Conservation (phyloP, 92 coral and sea anemone species). For the Micromussa lordhowensis region DNA sequence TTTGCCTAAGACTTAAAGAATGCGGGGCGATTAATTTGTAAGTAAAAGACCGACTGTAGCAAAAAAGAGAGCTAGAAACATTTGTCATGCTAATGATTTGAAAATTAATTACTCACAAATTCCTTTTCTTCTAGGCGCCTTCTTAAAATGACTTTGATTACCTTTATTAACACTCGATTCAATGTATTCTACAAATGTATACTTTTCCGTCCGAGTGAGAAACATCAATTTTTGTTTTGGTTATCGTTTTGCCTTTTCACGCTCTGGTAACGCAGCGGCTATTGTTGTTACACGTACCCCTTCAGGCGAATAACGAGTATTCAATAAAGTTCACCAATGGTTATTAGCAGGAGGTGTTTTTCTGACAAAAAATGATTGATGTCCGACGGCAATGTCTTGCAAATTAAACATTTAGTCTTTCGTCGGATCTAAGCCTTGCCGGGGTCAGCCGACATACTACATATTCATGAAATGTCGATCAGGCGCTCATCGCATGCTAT, state of each 20-base stretch:
- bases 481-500: not conserved
- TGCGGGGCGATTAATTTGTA: not conserved
- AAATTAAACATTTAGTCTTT: slow-evolving; percentile 10
- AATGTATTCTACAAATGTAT: not conserved
- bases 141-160: slow-evolving; percentile 35
- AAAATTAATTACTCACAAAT: slow-evolving; percentile 28
- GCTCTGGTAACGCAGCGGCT: not conserved
- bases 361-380: slow-evolving; percentile 16
- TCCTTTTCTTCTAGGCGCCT: slow-evolving; percentile 19
- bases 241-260: not conserved
- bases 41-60: slow-evolving; percentile 2
- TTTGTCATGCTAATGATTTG: slow-evolving; percentile 33
- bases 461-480: slow-evolving; percentile 24
- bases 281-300: not conserved
- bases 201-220: slow-evolving; percentile 3
- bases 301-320: slow-evolving; percentile 17
- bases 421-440: slow-evolving; percentile 12
- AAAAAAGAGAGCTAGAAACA: slow-evolving; percentile 16
- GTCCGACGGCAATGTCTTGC: not conserved
- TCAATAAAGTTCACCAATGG: slow-evolving; percentile 18
- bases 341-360: slow-evolving; percentile 12
- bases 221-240: slow-evolving; percentile 2
- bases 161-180: slow-evolving; percentile 28
- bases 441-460: not conserved
- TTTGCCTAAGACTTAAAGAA: slow-evolving; percentile 18